A percentile compares a stretch with the other conserved stretches of the same genome.
phyloP scores from a whole-genome alignment of 2,113 vertebrate species.

The Gobiocypris rarus region DNA sequence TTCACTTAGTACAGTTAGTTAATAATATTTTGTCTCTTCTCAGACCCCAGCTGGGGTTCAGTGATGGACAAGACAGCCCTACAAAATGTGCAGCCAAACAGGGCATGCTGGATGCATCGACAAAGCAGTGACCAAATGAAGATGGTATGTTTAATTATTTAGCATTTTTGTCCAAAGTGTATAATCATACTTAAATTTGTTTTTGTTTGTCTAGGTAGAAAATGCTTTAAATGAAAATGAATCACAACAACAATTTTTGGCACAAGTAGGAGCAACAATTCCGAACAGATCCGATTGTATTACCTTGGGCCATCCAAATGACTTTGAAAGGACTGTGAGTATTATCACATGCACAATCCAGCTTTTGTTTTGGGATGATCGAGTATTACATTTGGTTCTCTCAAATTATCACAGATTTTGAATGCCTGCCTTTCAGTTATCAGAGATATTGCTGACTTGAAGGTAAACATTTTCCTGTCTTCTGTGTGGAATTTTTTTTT shows the following conservation, averaged over 20 bases:
- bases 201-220: not conserved
- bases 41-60: not conserved
- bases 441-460: constrained; percentile 9
- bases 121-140: not conserved
- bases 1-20: not conserved
- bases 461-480: not conserved
- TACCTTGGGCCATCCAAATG: not conserved
- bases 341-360: not conserved
- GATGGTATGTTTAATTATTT: not conserved
- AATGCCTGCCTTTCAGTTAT: not conserved
- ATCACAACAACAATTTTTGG: constrained; percentile 6
- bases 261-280: not conserved
- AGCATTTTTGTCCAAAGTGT: not conserved
- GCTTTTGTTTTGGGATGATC: not conserved
- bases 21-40: not conserved
- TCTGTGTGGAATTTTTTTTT: not conserved
- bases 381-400: not conserved
- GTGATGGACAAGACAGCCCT: not conserved
- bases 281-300: not conserved
- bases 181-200: not conserved
- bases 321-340: constrained; percentile 1
- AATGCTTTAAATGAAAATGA: constrained; percentile 15
- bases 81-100: not conserved
- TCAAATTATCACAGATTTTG: constrained; percentile 11
- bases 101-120: constrained; percentile 1